Evolutionary conservation across 2,888 invertebrate genomes (phyloP), one percentile per base, ranked within the genome.

Genomic region (Andrena haemorrhoa): DNA sequence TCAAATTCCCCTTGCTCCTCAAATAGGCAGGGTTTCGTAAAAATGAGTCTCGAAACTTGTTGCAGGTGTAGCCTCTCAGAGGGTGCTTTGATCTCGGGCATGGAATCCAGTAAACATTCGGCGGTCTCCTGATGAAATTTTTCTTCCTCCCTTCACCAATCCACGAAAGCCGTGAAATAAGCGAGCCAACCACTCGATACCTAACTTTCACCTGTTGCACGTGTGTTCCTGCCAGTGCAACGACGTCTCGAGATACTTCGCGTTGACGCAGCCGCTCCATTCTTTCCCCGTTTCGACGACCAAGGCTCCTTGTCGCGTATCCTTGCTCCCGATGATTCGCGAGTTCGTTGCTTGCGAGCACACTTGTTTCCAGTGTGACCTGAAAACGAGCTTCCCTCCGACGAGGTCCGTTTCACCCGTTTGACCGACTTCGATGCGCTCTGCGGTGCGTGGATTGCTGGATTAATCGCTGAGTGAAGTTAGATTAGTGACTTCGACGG

Each of bases 141-240:
- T 74, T 78, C 74, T 60, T 68, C 49, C n/a, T 8, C n/a, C 73
- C 23, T 2, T 26, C 70, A 51, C 1, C 35, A 29, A 68, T 75
- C 10, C 56, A 4, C 66, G 61, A 73, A 82, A 35, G 41, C 41
- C 29, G 82, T 75, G 78, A 86, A 88, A 84, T 84, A 87, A 80
- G 61, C 79, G 80, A 74, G 73, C 60, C 79, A 77, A 71, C 56
- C 79, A 77, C 74, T 88, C 86, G 80, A 87, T 87, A 86, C 73
- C 85, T 76, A 77, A 77, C 75, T 84, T 81, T 84, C 86, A 88
- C 88, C 88, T 88, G 88, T 88, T 88, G 88, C 88, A 86, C 82
- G 78, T 78, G 74, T 82, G 81, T 86, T 80, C 69, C 79, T 75
- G 53, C 66, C 64, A 51, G 53, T 66, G 78, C 75, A 75, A 77